Conservation (phyloP, 2,888 invertebrate genomes). For the Oxyscelio sp. region DNA sequence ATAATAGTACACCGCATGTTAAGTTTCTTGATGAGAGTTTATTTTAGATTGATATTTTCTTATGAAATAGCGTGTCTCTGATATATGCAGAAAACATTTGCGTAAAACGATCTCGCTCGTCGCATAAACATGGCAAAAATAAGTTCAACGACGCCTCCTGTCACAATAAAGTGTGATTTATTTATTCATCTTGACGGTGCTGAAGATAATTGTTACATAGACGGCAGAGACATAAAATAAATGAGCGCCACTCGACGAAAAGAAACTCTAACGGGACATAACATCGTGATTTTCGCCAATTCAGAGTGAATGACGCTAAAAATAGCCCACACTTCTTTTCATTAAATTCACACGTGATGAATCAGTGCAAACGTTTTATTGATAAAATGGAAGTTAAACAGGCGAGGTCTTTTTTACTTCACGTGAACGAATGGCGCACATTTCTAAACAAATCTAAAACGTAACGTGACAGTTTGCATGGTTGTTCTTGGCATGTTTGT, state of each 20-base stretch:
- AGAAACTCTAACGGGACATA: constrained; percentile 23
- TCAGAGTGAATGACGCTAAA: constrained; percentile 33
- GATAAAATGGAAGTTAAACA: constrained; percentile 30
- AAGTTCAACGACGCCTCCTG: constrained; percentile 75
- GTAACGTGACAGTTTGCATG: constrained; percentile 71
- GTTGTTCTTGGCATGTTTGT: too few species aligned
- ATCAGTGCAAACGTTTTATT: constrained; percentile 37
- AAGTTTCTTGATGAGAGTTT: too few species aligned
- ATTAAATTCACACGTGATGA: constrained; percentile 22
- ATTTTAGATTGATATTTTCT: too few species aligned
- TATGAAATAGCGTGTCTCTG: too few species aligned
- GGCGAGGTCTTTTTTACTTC: background rate
- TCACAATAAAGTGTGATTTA: constrained; percentile 85
- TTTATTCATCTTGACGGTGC: constrained; percentile 75
- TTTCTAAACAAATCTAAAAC: constrained; percentile 17
- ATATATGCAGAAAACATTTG: constrained; percentile 41
- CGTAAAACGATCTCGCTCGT: constrained; percentile 12
- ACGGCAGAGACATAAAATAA: constrained; percentile 71
- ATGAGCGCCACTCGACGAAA: constrained; percentile 37
- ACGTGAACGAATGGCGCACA: too few species aligned
- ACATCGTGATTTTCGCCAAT: constrained; percentile 56
- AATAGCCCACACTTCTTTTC: constrained; percentile 38
- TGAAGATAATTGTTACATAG: constrained; percentile 81
- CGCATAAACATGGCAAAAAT: constrained; percentile 64
- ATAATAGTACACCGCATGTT: too few species aligned